Evolutionary conservation across 1,140 invertebrate genomes (phyloP), one percentile per base, ranked within the genome.

Genomic region (Tribolium castaneum): DNA sequence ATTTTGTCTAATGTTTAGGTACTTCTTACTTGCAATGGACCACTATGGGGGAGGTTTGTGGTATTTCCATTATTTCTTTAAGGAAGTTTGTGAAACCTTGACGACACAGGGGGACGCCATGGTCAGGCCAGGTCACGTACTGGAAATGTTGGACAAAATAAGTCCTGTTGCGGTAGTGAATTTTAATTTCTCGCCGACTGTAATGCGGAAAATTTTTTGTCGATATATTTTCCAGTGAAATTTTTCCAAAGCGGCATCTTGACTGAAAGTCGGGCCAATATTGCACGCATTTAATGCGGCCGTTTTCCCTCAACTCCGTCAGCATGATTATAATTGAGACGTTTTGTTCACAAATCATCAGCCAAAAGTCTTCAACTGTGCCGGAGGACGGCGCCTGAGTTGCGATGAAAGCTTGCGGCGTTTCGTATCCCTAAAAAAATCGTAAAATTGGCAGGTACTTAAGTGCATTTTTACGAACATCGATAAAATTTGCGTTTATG

Each of bases 321-420:
- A 94, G 87, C 92, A 95, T 95, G 35, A 95, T 89, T 83, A 96
- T 93, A 16, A 93, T 87, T 70, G 89, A 87, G 0, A 91, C 89
- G 66, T 93, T 90, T 82, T 93, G 90, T 81, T 94, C 90, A 85
- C 93, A 91, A 16, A 94, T 85, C 93, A 95, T 95, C 79, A 90
- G 86, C 94, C 94, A 96, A 85, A 96, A 95, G 84, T 95, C 94
- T 49, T 88, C 87, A 0, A 91, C 86, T 6, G 94, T 96, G 78
- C 90, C 89, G 10, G 90, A 88, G 79, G 93, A 90, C 0, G 95
- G 94, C 14, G 93, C 94, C 87, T 95, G 94, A 10, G 93, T 92
- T 10, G 94, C 93, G 78, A 95, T 93, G 79, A 94, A 95, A 79
- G 92, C 90, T 76, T 89, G 90, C 34, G 90, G 88, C 50, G 74